phyloP scores from a whole-genome alignment of 2,113 vertebrate genomes.

The Struthidea cinerea region DNA sequence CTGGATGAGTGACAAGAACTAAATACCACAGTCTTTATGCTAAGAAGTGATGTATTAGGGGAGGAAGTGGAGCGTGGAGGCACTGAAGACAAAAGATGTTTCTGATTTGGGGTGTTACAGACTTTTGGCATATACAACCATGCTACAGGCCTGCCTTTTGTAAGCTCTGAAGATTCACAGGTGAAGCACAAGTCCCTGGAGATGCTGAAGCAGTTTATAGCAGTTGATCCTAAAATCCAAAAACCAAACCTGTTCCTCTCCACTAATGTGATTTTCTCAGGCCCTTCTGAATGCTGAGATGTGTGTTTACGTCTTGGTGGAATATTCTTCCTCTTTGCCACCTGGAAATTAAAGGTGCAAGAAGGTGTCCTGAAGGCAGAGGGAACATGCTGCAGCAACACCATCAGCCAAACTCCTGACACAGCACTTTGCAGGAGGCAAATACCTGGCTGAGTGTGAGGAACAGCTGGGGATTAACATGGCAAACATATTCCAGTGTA shows the following conservation, averaged over 20 bases:
- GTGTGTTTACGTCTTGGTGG: background rate
- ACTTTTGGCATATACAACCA: background rate
- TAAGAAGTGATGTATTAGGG: background rate
- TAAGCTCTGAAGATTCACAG: background rate
- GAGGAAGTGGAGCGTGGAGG: background rate
- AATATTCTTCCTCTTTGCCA: background rate
- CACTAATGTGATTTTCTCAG: background rate
- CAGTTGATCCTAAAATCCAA: background rate
- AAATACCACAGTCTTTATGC: background rate
- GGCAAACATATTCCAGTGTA: background rate
- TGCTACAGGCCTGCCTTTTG: background rate
- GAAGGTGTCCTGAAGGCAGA: background rate
- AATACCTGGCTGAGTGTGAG: background rate
- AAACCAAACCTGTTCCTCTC: background rate
- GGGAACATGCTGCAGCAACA: background rate
- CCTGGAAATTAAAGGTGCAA: background rate
- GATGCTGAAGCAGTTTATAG: background rate
- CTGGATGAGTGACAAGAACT: constrained; percentile 6
- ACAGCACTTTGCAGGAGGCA: background rate
- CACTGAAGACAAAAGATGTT: constrained; percentile 3
- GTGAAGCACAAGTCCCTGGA: background rate
- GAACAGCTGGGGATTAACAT: background rate
- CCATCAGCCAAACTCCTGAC: background rate
- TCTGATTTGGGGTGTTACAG: background rate
- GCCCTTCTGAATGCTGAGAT: background rate